Evolutionary conservation across 1,140 invertebrate genomes (phyloP), one percentile per base, ranked within the genome.

Genomic region (Pseudomyrmex cubaensis): DNA sequence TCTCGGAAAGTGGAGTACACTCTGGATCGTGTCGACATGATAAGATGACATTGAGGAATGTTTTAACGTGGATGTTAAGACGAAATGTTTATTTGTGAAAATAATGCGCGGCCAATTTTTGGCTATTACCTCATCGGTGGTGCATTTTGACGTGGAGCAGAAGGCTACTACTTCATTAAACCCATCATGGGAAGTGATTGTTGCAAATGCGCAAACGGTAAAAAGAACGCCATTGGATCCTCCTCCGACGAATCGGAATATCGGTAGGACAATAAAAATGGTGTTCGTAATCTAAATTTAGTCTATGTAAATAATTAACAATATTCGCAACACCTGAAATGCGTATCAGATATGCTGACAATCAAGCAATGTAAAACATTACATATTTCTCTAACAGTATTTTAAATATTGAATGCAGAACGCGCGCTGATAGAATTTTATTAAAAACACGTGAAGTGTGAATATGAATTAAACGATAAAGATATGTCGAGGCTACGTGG

Each of bases 121-220:
- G 46, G 66, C 76, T 25, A 13, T 80, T 80, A 80, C 12, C 15
- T 80, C 66, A 80, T 80, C 61, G 25, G 22, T 48, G n/a, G 20
- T 70, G 61, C 12, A 56, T 70, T 63, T 54, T 84, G 73, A 86
- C n/a, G 50, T 25, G 13, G 15, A 22, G 25, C 12, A 67, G 54
- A 44, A 50, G 25, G 63, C 54, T 5, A 7, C 35, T 35, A 22
- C 44, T 15, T 20, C 22, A 17, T 50, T 15, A 22, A 35, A 52
- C 5, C 12, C n/a, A 52, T 73, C 70, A 95, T 95, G 95, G 95
- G 95, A 64, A 95, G 94, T 90, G 94, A 95, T 82, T 95, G 95
- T 83, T 95, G 95, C 91, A 95, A 94, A 84, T 93, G 93, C 80
- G 90, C 93, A 74, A 94, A 94, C 50, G 92, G 92, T 70, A 94